Evolutionary conservation across 1,140 invertebrate species (phyloP), one percentile per base, ranked within the genome.

Genomic region (Episyrphus balteatus): DNA sequence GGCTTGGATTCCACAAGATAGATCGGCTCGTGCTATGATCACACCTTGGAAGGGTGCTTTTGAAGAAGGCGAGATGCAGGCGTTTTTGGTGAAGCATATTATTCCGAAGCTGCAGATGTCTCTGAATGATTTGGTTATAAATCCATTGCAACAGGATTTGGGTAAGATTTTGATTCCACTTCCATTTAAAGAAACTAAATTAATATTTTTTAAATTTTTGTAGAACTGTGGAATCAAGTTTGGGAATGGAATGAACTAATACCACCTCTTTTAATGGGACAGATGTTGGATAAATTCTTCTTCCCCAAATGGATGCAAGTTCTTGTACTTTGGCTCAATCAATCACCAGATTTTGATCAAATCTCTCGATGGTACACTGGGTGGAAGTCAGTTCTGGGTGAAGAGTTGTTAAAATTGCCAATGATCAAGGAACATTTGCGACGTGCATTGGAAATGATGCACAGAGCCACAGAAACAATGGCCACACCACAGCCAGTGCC

Each of bases 1-100:
- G 1, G 84, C 82, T 30, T 99, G 96, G 96, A 84, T 90, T 70
- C 89, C 93, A 5, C 88, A 84, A 1, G 92, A 98, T 70, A 75
- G 79, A 41, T 97, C 93, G 2, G 95, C 93, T 0, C 80, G 86
- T 54, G 74, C 87, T n/a, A 91, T 98, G 72, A 73, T 99, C 1
- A 76, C 83, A 50, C 94, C 94, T 1, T 99, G 96, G 96, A 70
- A 80, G n/a, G 66, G 76, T 42, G 92, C 93, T 0, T 91, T 95
- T 54, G 75, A 82, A 39, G 80, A 81, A 48, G 80, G 81, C 9
- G 82, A 90, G 32, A 84, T 96, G 74, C 78, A 89, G 42, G 80
- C 83, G 8, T 90, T 98, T 61, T 67, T 98, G 21, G 73, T 89
- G 3, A 87, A 86, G 54, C 88, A 95, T 69, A 91, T 98, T 49